A percentile compares a stretch with the other conserved stretches of the same genome.
Conservation (phyloP, 2,113 vertebrate genomes). For the Larimichthys polyactis region DNA sequence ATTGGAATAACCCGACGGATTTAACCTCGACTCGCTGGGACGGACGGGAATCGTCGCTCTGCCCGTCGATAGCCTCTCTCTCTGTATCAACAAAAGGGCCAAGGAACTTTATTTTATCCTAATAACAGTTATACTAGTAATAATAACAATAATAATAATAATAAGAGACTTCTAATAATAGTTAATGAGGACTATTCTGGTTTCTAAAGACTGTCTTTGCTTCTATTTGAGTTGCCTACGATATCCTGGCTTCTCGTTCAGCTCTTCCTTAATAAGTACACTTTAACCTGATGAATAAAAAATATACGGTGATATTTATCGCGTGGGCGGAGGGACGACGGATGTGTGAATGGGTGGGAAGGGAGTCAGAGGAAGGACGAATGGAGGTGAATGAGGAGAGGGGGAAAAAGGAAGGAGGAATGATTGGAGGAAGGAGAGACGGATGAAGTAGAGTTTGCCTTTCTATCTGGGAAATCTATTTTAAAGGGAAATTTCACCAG, state of each 20-base stretch:
- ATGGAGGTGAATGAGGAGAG: not conserved
- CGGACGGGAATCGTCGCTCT: slow-evolving; percentile 32
- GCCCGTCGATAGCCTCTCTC: slow-evolving; percentile 57
- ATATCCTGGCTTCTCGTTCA: slow-evolving; percentile 74
- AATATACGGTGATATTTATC: slow-evolving; percentile 32
- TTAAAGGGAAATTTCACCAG: slow-evolving; percentile 68
- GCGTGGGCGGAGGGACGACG: not conserved
- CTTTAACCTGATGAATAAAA: slow-evolving; percentile 61
- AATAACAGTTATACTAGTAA: slow-evolving; percentile 76
- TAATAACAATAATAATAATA: slow-evolving; percentile 75
- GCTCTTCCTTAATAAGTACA: slow-evolving; percentile 79
- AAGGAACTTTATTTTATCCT: slow-evolving; percentile 77
- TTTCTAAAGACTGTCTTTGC: slow-evolving; percentile 78
- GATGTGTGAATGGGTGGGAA: not conserved
- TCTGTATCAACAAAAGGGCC: slow-evolving; percentile 76
- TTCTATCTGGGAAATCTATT: slow-evolving; percentile 52
- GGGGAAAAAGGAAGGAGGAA: too few relatives aligned
- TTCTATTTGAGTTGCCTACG: slow-evolving; percentile 76
- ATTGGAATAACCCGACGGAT: slow-evolving; percentile 43
- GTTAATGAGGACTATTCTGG: slow-evolving; percentile 60
- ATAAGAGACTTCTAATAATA: slow-evolving; percentile 71
- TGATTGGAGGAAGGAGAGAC: not conserved
- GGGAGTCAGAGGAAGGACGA: not conserved
- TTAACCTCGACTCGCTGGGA: slow-evolving; percentile 29
- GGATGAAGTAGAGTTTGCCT: slow-evolving; percentile 23